Evolutionary conservation across 2,888 invertebrate genomes (phyloP).

Genomic region (Limnephilus auricula): DNA sequence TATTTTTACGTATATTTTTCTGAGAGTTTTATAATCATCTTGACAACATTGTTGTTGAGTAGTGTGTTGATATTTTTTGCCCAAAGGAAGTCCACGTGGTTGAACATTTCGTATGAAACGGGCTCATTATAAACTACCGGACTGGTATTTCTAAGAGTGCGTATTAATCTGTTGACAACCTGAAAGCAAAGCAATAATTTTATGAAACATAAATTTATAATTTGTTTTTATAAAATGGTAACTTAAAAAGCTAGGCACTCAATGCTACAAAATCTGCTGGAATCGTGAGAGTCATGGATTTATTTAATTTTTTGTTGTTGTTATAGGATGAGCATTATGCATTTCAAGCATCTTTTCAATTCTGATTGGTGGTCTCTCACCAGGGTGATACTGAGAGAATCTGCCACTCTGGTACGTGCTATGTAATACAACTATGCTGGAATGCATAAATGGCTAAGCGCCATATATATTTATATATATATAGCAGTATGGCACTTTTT

Average conservation of each 20-base stretch:
- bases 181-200: background rate
- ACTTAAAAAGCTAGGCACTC: background rate
- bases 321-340: too few species aligned
- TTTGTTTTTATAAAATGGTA: background rate
- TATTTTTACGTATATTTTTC: background rate
- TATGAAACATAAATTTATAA: background rate
- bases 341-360: too few species aligned
- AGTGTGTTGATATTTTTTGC: conserved; percentile 73
- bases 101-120: conserved; percentile 71
- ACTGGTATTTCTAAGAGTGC: background rate
- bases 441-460: too few species aligned
- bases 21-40: conserved; percentile 17
- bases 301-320: too few species aligned
- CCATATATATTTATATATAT: too few species aligned
- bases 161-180: background rate
- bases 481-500: too few species aligned
- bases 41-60: conserved; percentile 71
- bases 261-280: too few species aligned
- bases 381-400: too few species aligned
- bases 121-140: background rate
- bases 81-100: conserved; percentile 74
- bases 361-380: too few species aligned
- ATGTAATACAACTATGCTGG: too few species aligned
- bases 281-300: too few species aligned
- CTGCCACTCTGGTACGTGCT: too few species aligned